These are phyloP conservation scores for Piaya cayana DNA, from an alignment of 2,113 vertebrate species.

Conservation along the genomic window DNA sequence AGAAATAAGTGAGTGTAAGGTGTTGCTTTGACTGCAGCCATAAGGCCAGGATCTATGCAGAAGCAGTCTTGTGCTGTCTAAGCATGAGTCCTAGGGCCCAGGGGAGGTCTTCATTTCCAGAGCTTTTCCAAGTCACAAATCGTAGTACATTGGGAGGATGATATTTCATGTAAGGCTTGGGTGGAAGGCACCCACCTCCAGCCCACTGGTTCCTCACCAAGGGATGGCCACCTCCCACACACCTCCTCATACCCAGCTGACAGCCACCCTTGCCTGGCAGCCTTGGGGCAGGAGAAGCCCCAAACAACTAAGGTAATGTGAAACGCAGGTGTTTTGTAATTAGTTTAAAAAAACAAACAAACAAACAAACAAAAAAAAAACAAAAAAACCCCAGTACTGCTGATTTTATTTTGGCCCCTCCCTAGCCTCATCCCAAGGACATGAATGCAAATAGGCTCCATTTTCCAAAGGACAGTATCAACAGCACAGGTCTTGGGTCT, in stretches of 20 bases:
- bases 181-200: not conserved
- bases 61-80: not conserved
- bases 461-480: not conserved
- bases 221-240: rapidly evolving
- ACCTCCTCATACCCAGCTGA: not conserved
- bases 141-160: rapidly evolving
- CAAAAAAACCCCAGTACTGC: no score
- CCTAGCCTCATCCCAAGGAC: not conserved
- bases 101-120: not conserved
- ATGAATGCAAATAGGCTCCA: rapidly evolving
- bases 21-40: not conserved
- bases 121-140: not conserved
- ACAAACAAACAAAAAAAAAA: no score
- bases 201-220: not conserved
- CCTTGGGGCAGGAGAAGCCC: not conserved
- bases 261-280: not conserved
- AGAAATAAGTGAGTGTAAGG: not conserved
- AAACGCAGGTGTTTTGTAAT: not conserved
- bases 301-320: not conserved
- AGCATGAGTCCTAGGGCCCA: rapidly evolving
- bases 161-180: not conserved
- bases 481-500: rapidly evolving
- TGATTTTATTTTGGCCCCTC: not conserved
- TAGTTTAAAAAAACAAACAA: not conserved
- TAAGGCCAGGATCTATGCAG: not conserved